Conservation (phyloP, 2,888 invertebrate genomes). For the Parapristionchus giblindavisi region DNA sequence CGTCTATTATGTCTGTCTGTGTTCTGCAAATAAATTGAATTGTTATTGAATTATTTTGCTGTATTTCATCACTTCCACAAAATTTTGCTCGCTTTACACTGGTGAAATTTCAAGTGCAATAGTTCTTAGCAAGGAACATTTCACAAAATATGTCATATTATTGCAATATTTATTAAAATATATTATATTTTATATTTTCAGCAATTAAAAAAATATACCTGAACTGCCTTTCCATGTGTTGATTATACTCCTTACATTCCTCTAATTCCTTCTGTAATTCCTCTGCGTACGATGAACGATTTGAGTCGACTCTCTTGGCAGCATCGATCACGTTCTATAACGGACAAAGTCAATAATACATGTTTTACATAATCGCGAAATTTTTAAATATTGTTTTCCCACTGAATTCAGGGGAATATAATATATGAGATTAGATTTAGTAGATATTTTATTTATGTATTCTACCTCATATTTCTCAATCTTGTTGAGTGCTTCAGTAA, state of each 20-base stretch:
- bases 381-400: background rate
- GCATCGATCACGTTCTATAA: slow-evolving; percentile 32
- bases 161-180: background rate
- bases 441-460: background rate
- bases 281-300: slow-evolving; percentile 29
- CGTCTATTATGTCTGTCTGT: slow-evolving; percentile 64
- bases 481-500: slow-evolving; percentile 55
- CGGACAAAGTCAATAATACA: background rate
- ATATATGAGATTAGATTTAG: background rate
- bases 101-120: too few relatives aligned
- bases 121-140: too few relatives aligned
- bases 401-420: background rate
- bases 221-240: slow-evolving; percentile 56
- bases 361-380: background rate
- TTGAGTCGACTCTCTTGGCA: slow-evolving; percentile 25
- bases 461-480: slow-evolving; percentile 55
- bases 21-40: slow-evolving; percentile 51
- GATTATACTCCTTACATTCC: slow-evolving; percentile 53
- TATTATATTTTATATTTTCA: background rate
- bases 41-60: too few relatives aligned
- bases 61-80: too few relatives aligned
- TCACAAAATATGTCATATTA: background rate
- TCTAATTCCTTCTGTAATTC: slow-evolving; percentile 35
- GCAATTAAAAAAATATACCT: slow-evolving; percentile 22
- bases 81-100: too few relatives aligned